phyloP scores from a whole-genome alignment of 2,797 vertebrate species.

The Rhynchotus rufescens region DNA sequence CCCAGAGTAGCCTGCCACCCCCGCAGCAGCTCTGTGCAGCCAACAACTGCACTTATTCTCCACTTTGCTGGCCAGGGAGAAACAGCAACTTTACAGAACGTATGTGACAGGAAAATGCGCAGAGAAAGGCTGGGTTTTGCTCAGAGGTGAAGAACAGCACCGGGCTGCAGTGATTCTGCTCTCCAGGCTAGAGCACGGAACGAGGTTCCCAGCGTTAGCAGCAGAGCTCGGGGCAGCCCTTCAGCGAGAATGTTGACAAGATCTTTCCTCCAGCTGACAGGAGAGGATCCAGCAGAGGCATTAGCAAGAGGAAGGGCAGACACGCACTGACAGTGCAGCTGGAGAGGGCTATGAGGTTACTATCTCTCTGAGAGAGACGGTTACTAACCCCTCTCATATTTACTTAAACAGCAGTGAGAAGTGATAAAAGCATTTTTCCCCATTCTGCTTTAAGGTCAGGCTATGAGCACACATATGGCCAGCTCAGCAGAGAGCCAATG shows the following conservation, averaged over 20 bases:
- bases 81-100: neutral
- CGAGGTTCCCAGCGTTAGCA: neutral
- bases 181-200: neutral
- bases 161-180: neutral
- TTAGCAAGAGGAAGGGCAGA: conserved; percentile 16
- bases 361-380: neutral
- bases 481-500: neutral
- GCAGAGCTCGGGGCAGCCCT: conserved; percentile 2
- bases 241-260: neutral
- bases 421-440: neutral
- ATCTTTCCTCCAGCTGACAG: conserved; percentile 30
- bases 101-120: neutral
- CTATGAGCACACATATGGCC: neutral
- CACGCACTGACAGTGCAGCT: conserved; percentile 32
- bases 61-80: neutral
- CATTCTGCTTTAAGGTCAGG: neutral
- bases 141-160: neutral
- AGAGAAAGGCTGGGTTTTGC: neutral
- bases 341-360: conserved; percentile 29
- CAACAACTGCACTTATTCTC: neutral
- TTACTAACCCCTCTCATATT: neutral
- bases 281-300: conserved; percentile 29
- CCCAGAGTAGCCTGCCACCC: neutral
- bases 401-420: conserved; percentile 32
- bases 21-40: neutral